Percentiles rank a stretch among this genome's conserved stretches.
phyloP scores from a whole-genome alignment of 2,113 vertebrate genomes.

The Sitta europaea region DNA sequence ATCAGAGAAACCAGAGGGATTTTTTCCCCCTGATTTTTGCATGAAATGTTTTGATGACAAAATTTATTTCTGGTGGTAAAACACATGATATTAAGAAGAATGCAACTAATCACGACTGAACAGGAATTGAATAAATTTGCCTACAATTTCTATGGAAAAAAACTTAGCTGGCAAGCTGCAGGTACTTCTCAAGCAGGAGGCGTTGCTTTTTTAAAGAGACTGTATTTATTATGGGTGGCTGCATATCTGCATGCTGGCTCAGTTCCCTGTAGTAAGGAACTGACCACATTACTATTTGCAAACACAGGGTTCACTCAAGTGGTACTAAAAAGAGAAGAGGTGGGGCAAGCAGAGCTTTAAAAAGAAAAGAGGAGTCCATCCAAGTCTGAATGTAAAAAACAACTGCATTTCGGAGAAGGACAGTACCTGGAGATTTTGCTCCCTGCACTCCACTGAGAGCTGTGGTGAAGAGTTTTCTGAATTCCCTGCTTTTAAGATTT shows the following conservation, averaged over 20 bases:
- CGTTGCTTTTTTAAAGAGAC: background rate
- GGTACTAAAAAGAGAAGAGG: conserved; percentile 71
- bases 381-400: conserved; percentile 28
- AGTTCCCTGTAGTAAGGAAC: conserved; percentile 39
- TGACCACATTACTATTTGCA: conserved; percentile 69
- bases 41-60: background rate
- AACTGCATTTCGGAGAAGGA: background rate
- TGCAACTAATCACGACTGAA: background rate
- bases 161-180: background rate
- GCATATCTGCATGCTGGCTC: conserved; percentile 69
- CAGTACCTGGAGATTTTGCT: background rate
- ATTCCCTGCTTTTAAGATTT: background rate
- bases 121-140: background rate
- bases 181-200: background rate
- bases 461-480: background rate
- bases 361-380: conserved; percentile 54
- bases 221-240: conserved; percentile 53
- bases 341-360: conserved; percentile 71
- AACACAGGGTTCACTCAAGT: conserved; percentile 71
- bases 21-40: background rate
- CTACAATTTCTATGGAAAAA: background rate
- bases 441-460: background rate
- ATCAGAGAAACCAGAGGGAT: background rate
- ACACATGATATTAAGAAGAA: background rate
- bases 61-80: background rate